Conservation (phyloP, 2,888 invertebrate genomes). For the Agapostemon virescens region DNA sequence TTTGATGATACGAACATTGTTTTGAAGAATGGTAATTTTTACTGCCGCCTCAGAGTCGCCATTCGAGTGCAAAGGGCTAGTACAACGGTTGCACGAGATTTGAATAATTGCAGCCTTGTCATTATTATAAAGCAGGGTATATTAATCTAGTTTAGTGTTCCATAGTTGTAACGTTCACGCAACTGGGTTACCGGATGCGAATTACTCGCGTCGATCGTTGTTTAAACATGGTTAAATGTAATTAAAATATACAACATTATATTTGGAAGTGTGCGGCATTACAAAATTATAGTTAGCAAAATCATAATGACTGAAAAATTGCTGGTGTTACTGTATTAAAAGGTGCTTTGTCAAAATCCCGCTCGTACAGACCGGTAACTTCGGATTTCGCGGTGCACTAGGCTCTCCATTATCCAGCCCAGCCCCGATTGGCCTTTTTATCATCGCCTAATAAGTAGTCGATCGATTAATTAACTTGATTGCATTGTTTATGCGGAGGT, state of each 20-base stretch:
- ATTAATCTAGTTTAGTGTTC: too few species aligned
- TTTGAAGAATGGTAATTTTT: too few species aligned
- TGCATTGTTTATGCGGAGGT: conserved; percentile 29
- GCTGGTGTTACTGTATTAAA: not conserved
- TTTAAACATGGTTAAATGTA: not conserved
- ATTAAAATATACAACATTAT: not conserved
- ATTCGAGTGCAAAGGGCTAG: too few species aligned
- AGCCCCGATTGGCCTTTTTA: conserved; percentile 9
- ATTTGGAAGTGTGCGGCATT: not conserved
- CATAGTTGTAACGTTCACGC: too few species aligned
- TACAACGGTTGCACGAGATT: too few species aligned
- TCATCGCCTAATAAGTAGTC: conserved; percentile 29
- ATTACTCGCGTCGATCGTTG: too few species aligned
- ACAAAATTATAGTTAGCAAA: not conserved
- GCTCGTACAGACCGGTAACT: not conserved
- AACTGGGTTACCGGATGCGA: too few species aligned
- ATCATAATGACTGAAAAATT: not conserved
- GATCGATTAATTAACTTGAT: conserved; percentile 47
- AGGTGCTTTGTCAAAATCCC: not conserved
- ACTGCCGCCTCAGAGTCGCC: too few species aligned
- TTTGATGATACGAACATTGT: too few species aligned
- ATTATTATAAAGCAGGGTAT: too few species aligned
- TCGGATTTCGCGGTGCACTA: not conserved
- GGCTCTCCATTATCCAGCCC: conserved; percentile 1
- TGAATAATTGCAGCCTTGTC: too few species aligned